phyloP scores from a whole-genome alignment of 1,140 invertebrate genomes.

The Psix sp. region DNA sequence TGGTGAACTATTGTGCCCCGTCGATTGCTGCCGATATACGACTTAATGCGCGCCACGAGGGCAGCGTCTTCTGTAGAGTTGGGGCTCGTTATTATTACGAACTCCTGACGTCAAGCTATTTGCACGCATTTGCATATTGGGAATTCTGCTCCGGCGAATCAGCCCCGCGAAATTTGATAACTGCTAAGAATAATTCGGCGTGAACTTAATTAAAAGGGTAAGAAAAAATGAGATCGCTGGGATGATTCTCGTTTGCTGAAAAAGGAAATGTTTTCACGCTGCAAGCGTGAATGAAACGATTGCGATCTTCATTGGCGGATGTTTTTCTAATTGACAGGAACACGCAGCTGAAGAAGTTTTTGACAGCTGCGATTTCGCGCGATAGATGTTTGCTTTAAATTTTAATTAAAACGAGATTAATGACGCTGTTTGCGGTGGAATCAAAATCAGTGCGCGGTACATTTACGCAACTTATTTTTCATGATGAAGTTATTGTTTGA shows the following conservation, averaged over 20 bases:
- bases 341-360: too few relatives aligned
- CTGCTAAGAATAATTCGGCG: slow-evolving; percentile 33
- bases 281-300: not conserved
- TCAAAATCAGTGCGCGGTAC: too few relatives aligned
- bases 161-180: slow-evolving; percentile 49
- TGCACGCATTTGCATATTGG: slow-evolving; percentile 48
- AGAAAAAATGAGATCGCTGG: slow-evolving; percentile 15
- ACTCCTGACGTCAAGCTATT: slow-evolving; percentile 31
- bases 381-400: too few relatives aligned
- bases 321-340: not conserved
- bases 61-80: slow-evolving; percentile 26
- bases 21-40: slow-evolving; percentile 70
- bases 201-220: slow-evolving; percentile 48
- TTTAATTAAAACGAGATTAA: too few relatives aligned
- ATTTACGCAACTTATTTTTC: too few relatives aligned
- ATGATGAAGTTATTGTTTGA: too few relatives aligned
- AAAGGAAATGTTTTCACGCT: slow-evolving; percentile 30
- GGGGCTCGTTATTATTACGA: slow-evolving; percentile 23
- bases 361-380: too few relatives aligned
- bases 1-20: slow-evolving; percentile 67
- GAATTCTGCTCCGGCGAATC: slow-evolving; percentile 34
- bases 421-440: too few relatives aligned
- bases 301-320: slow-evolving; percentile 2
- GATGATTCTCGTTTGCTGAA: slow-evolving; percentile 24
- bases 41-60: slow-evolving; percentile 61